Percentiles rank a stretch among this genome's conserved stretches.
Conservation (phyloP, 2,888 invertebrate genomes). For the Himalopsyche kuldschensis region DNA sequence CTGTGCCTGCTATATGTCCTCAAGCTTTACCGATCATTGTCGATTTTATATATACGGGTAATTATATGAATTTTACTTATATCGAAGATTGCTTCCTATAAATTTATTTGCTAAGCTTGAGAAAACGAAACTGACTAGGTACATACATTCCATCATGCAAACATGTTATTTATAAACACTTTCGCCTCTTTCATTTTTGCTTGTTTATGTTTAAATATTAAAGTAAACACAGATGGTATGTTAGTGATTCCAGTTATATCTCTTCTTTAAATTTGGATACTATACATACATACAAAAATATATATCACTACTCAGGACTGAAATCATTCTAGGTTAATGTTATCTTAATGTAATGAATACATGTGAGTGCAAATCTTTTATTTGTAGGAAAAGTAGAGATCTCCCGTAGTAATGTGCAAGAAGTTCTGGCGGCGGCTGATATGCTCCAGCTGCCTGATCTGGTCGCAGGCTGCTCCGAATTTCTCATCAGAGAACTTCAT, state of each 20-base stretch:
- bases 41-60: conserved; percentile 86
- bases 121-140: background rate
- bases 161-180: too few species aligned
- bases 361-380: background rate
- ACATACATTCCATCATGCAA: too few species aligned
- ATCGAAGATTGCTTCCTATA: background rate
- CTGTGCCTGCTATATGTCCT: conserved; percentile 76
- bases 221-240: conserved; percentile 15
- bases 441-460: conserved; percentile 84
- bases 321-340: background rate
- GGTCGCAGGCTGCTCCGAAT: conserved; percentile 81
- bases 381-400: conserved; percentile 65
- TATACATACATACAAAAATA: too few species aligned
- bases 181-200: background rate
- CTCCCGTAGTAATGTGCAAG: conserved; percentile 82
- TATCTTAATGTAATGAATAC: background rate
- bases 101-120: background rate
- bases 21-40: conserved; percentile 75
- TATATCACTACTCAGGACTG: too few species aligned
- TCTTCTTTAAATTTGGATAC: too few species aligned
- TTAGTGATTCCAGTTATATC: background rate
- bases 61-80: conserved; percentile 14
- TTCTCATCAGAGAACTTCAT: conserved; percentile 81
- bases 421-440: conserved; percentile 85
- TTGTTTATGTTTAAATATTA: background rate